Evolutionary conservation across 2,888 invertebrate genomes (phyloP).

Genomic region (Hecatera dysodea): DNA sequence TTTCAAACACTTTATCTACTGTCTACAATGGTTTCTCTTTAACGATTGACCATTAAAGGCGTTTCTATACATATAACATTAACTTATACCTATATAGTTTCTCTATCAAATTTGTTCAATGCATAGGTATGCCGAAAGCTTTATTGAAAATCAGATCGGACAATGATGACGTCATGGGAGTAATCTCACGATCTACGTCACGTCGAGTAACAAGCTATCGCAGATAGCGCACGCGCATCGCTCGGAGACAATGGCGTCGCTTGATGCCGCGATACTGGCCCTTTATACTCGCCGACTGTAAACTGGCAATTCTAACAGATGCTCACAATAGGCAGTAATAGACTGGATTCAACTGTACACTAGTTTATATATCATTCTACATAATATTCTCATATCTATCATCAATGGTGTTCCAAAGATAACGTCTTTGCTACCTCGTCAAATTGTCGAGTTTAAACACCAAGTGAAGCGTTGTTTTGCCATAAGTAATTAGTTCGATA

Average conservation of each 20-base stretch:
- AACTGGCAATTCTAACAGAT: conserved; percentile 65
- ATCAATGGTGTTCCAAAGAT: not conserved
- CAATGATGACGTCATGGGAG: conserved; percentile 70
- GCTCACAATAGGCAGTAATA: conserved; percentile 63
- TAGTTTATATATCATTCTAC: conserved; percentile 21
- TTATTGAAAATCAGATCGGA: conserved; percentile 40
- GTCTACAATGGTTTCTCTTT: conserved; percentile 4
- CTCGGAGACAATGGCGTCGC: conserved; percentile 76
- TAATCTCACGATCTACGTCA: conserved; percentile 83
- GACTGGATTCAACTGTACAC: conserved; percentile 53
- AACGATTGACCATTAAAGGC: not conserved
- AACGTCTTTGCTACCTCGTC: not conserved
- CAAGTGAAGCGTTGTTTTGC: not conserved
- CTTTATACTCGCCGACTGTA: conserved; percentile 76
- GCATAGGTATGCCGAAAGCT: conserved; percentile 23
- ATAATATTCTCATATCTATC: conserved; percentile 20
- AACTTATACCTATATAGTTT: not conserved
- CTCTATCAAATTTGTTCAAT: conserved; percentile 5
- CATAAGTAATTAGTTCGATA: not conserved
- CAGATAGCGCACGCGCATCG: conserved; percentile 84
- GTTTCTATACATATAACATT: not conserved
- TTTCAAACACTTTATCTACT: conserved; percentile 23
- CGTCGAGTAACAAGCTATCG: conserved; percentile 75
- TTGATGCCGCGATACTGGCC: conserved; percentile 73
- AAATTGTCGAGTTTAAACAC: not conserved